Conservation (phyloP, 2,888 invertebrate genomes). For the Arge pagana region DNA sequence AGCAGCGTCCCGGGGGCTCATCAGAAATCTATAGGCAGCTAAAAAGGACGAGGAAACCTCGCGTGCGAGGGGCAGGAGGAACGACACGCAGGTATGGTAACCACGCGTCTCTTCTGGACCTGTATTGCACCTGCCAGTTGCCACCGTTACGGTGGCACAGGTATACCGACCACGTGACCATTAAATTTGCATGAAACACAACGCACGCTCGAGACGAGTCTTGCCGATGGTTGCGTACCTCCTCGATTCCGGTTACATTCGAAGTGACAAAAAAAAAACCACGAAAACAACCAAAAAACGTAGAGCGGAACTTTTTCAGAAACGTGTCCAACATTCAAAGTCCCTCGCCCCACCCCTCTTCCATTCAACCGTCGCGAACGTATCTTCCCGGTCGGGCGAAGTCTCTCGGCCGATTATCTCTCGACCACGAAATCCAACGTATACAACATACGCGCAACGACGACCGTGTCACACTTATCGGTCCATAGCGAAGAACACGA, state of each 20-base stretch:
- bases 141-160: constrained; percentile 45
- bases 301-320: no score
- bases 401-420: no score
- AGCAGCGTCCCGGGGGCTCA: constrained; percentile 37
- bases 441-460: no score
- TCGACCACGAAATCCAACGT: no score
- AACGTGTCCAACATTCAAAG: no score
- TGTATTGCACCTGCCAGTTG: constrained; percentile 44
- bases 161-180: constrained; percentile 35
- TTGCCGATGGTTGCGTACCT: neutral
- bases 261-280: constrained; percentile 11
- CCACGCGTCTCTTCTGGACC: constrained; percentile 39
- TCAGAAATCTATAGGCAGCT: no score
- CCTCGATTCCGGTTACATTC: constrained; percentile 14
- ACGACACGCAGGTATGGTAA: constrained; percentile 36
- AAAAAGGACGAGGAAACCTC: constrained; percentile 20
- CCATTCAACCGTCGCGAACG: neutral
- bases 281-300: no score
- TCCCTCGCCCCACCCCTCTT: no score
- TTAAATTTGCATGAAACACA: constrained; percentile 43
- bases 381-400: no score
- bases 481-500: no score
- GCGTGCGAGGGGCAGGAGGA: constrained; percentile 31
- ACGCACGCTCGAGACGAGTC: constrained; percentile 7
- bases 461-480: no score